Conservation (phyloP, 2,888 invertebrate species). For the Polymixis lichenea region DNA sequence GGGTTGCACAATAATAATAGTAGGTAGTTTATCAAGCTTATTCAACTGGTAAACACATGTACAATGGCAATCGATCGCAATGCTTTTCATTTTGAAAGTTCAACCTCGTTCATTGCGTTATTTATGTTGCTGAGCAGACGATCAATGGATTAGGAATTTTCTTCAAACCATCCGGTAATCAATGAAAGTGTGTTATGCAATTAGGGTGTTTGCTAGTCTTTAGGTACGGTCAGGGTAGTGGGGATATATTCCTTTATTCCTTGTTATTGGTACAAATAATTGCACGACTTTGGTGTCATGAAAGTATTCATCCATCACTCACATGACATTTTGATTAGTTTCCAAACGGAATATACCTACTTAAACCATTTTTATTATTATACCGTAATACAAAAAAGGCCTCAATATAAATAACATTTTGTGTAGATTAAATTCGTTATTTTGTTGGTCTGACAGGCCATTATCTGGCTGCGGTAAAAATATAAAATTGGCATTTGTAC, state of each 20-base stretch:
- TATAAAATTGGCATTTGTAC: background rate
- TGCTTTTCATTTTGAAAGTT: background rate
- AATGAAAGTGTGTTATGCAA: background rate
- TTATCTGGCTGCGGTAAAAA: slow-evolving; percentile 13
- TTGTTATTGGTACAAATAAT: background rate
- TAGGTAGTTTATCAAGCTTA: background rate
- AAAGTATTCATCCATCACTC: background rate
- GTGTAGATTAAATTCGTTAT: slow-evolving; percentile 14
- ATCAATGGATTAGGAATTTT: background rate
- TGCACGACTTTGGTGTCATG: too few species aligned
- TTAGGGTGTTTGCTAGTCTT: background rate
- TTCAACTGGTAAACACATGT: background rate
- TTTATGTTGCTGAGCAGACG: background rate
- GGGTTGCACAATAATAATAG: background rate
- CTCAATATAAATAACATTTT: slow-evolving; percentile 1
- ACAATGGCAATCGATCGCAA: background rate
- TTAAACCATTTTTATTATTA: slow-evolving; percentile 5
- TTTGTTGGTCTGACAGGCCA: slow-evolving; percentile 3
- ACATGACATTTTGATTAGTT: background rate
- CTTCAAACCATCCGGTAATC: background rate
- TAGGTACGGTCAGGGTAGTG: background rate
- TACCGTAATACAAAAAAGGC: background rate
- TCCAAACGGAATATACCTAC: background rate
- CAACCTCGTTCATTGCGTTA: background rate
- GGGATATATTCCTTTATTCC: too few species aligned